Base-by-base conservation (phyloP, 2,888 invertebrate species). In the Panzeria rudis region DNA sequence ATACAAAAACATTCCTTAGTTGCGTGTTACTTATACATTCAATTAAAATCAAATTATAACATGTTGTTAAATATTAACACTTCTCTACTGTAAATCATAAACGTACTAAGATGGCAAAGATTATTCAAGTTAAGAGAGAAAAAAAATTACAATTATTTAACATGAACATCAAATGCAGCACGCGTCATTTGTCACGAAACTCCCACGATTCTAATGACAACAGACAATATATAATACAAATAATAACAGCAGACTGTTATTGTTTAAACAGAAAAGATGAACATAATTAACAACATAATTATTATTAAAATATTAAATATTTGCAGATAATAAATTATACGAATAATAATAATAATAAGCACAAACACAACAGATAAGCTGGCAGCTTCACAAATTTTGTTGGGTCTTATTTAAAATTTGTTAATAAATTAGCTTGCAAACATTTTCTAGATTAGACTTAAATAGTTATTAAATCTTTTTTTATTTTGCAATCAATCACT, bases 171-270 rank as follows among this genome's bases (percentile, higher is more conserved):
- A 38, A 66, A 15, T 47, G 35, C 52, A 61, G 83, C 83, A 83
- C 83, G 83, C 68, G 83, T 32, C 83, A 79, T 68, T 23, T 69
- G 78, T 73, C 69, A 83, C 79, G 83, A 83, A 69, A 56, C 73
- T 79, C 83, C 79, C 83, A 79, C 79, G 38, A 64, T 75, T 79
- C 73, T 73, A 62, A 79, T 54, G 15, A 23, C 25, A 76, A 56
- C 8, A 61, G 25, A 20, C 29, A 61, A 23, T 20, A 54, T 25
- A 44, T 3, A 44, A 44, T 3, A 44, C 4, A 44, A 44, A 38
- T 20, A 52, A 64, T 15, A 50, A 44, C 9, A 1, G 23, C 52
- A 47, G 20, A n/a, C n/a, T 38, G 23, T n/a, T 78, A 50, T 78
- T 71, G 5, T 41, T 62, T 23, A n/a, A 54, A 56, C 20, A 11